These are phyloP conservation scores for Tipula confusa DNA, from an alignment of 2,888 invertebrate genomes.

Conservation along the genomic window DNA sequence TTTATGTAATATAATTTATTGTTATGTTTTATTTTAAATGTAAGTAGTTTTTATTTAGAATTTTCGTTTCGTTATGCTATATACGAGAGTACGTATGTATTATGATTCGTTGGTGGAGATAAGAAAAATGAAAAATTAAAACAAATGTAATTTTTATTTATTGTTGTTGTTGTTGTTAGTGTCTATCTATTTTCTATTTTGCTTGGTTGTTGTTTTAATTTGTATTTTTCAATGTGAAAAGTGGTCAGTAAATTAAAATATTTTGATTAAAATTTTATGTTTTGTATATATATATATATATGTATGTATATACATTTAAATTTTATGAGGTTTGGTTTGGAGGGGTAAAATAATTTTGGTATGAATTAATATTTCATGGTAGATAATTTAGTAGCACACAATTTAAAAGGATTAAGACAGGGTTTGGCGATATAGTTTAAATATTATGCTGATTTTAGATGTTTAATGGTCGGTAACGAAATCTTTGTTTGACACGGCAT, in stretches of 20 bases:
- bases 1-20: constrained; percentile 25
- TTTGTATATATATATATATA: neutral
- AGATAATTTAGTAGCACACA: neutral
- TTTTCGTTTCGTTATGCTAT: neutral
- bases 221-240: neutral
- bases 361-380: neutral
- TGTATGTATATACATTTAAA: too few relatives aligned
- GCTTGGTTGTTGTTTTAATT: neutral
- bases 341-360: neutral
- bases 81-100: neutral
- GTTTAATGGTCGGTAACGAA: constrained; percentile 9
- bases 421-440: neutral
- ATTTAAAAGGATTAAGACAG: neutral
- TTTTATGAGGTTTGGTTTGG: neutral
- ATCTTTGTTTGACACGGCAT: neutral
- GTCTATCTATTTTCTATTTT: neutral
- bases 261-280: neutral
- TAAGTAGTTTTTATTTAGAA: constrained; percentile 14
- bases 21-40: neutral
- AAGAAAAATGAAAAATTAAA: constrained; percentile 28
- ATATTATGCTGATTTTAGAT: neutral
- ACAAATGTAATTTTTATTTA: constrained; percentile 15
- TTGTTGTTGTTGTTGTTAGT: constrained; percentile 27
- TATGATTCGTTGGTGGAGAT: constrained; percentile 4
- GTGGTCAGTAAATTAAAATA: constrained; percentile 16